phyloP scores from a whole-genome alignment of 2,888 invertebrate species.

The Platynereis dumerilii region DNA sequence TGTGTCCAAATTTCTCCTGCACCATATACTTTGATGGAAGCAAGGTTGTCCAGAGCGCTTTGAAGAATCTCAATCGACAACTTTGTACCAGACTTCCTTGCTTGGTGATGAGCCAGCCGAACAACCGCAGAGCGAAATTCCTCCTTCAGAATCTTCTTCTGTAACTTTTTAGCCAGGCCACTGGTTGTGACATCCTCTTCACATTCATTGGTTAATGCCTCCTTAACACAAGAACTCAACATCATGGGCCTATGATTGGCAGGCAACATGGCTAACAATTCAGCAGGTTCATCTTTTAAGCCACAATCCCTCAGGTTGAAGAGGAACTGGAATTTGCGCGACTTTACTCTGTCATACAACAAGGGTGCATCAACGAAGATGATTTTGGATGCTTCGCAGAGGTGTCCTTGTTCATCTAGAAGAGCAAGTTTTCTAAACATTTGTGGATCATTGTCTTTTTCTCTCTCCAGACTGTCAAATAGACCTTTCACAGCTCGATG shows the following conservation, averaged over 20 bases:
- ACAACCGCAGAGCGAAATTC: conserved; percentile 29
- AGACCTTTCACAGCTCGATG: conserved; percentile 36
- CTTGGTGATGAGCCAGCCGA: conserved; percentile 31
- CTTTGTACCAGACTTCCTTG: conserved; percentile 21
- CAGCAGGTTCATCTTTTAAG: conserved; percentile 21
- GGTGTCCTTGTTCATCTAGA: conserved; percentile 29
- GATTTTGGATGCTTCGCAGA: conserved; percentile 26
- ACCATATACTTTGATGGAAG: conserved; percentile 29
- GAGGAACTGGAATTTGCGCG: conserved; percentile 32
- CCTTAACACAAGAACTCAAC: conserved; percentile 38
- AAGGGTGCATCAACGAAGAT: conserved; percentile 37
- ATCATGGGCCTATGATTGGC: conserved; percentile 33
- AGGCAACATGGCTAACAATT: conserved; percentile 33
- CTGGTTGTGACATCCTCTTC: conserved; percentile 6
- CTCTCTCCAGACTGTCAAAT: conserved; percentile 24
- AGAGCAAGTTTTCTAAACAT: conserved; percentile 21
- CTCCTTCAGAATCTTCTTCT: conserved; percentile 23
- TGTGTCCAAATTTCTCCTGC: conserved; percentile 29
- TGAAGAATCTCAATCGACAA: conserved; percentile 24
- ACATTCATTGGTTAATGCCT: conserved; percentile 30
- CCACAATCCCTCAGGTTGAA: conserved; percentile 32
- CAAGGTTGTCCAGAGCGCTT: conserved; percentile 28
- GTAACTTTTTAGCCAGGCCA: conserved; percentile 30
- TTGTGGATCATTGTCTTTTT: conserved; percentile 4
- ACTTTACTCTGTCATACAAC: conserved; percentile 33